Evolutionary conservation across 2,888 invertebrate genomes (phyloP), one percentile per base, ranked within the genome.

Genomic region (Nephrotoma guestfalica): DNA sequence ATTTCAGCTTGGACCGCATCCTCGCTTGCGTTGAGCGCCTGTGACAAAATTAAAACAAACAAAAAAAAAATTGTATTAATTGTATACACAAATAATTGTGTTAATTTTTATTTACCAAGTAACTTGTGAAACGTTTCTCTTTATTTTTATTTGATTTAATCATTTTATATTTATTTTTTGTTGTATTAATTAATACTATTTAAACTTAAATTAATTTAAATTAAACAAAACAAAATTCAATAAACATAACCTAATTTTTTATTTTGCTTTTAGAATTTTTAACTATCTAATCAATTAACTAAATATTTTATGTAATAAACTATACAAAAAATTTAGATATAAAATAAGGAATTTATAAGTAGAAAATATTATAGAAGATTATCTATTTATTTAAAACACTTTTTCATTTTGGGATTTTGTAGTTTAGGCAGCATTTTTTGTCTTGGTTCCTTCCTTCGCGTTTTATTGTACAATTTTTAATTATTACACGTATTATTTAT

Each of bases 1-100:
- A 88, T 84, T 86, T 86, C 87, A 9, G 85, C 87, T 41, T 87
- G 87, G 11, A 87, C 43, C 40, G 84, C 87, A 86, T 87, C 87
- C 41, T 88, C 88, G 85, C 87, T 87, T 86, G 88, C 87, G 87
- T 88, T 88, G 85, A 88, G 86, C 86, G 87, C 87, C 88, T 88
- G 71, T 71, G 2, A 71, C 9, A 4, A 71, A 86, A 11, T 30
- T 30, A 30, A 86, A 86, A 84, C 83, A 87, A 87, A 86, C 30
- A 43, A 3, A 88, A 87, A 41, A n/a, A 86, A 57, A 84, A 41
- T 40, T 40, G 13, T 71, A 71, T 4, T n/a, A 84, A 41, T 41
- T 40, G 11, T 83, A 83, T 83, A 42, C n/a, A 15, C 84, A 7
- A 9, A 30, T 43, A 13, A 84, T 41, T 7, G 41, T 41, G 5